Evolutionary conservation across 37 sponge, comb jelly and placozoan species (phyloP), one percentile per base, ranked within the genome.

Genomic region (Chondrosia reniformis): DNA sequence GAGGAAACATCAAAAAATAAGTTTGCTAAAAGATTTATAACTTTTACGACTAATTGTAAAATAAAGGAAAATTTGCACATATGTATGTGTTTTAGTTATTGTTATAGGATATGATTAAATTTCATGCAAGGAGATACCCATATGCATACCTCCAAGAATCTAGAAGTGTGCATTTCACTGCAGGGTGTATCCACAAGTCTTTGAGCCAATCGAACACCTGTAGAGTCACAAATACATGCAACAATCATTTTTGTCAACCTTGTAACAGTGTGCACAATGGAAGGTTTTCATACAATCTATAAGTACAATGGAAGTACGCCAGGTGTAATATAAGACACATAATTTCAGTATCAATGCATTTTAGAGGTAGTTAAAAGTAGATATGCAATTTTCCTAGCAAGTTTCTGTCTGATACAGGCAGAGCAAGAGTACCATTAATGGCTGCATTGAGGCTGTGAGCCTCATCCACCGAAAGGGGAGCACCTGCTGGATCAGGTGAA

Each of bases 121-220:
- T n/a, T n/a, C n/a, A n/a, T n/a, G n/a, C n/a, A n/a, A n/a, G n/a
- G n/a, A n/a, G n/a, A n/a, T n/a, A n/a, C n/a, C n/a, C 78, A 81
- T 21, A 63, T 3, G 28, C 74, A 58, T 25, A 92, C 95, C 52
- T 97, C 86, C 21, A 93, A 63, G 49, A 97, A 94, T 33, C 55
- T 74, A 65, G 91, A 89, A 28, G 95, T 94, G 63, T 94, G 89
- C 97, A 97, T 97, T 75, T 88, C 81, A 66, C 81, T 93, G 38
- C 89, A 82, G 12, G 97, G 97, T 21, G 84, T 63, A 59, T 96
- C 97, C 49, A 96, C 97, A 33, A 96, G 85, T 75, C 83, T 74
- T 59, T 88, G 88, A 54, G 94, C 79, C 52, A 90, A 72, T 1
- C 91, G 67, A 13, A 96, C 85, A 72, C 80, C 93, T 92, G 75